Evolutionary conservation across 2,888 invertebrate species (phyloP), one percentile per base, ranked within the genome.

Genomic region (Aleiodes alternator): DNA sequence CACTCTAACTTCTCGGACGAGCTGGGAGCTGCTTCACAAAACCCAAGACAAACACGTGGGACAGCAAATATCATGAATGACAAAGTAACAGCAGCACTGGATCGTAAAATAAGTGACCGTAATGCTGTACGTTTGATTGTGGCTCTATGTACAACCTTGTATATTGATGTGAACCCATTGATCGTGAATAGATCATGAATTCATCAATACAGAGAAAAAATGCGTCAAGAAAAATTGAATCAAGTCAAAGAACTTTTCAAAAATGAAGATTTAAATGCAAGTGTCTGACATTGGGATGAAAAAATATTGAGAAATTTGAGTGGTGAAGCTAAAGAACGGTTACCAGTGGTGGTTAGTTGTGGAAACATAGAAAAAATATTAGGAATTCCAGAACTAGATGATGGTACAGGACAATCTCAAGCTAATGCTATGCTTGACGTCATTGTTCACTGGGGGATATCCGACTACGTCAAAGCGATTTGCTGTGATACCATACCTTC

Each of bases 371-470:
- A 75, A 53, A 72, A 76, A 68, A 73, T 76, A 43, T 53, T 79
- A 50, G 76, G 56, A 12, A 68, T 78, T 9, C 73, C 59, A 71
- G 78, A 8, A n/a, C 9, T 51, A n/a, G 50, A 51, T 34, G 34
- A 34, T 6, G 34, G 34, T n/a, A n/a, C n/a, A n/a, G n/a, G n/a
- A n/a, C n/a, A n/a, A n/a, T n/a, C n/a, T n/a, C n/a, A n/a, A n/a
- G 73, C 78, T 34, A 74, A 71, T 48, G 76, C 75, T 9, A 71
- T 78, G 31, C 70, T 68, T 69, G 75, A 78, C n/a, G 53, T 64
- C 50, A 34, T 78, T 50, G 59, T 23, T 51, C 78, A 79, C 50
- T 78, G 74, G 74, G 77, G 70, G 16, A 23, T 75, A 23, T 31
- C 68, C 31, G 16, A 69, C 23, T 55, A 7, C 14, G 16, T 72